A percentile compares a stretch with the other conserved stretches of the same genome.
Conservation (phyloP, 2,113 vertebrate genomes). For the Corydoras maculifer region DNA sequence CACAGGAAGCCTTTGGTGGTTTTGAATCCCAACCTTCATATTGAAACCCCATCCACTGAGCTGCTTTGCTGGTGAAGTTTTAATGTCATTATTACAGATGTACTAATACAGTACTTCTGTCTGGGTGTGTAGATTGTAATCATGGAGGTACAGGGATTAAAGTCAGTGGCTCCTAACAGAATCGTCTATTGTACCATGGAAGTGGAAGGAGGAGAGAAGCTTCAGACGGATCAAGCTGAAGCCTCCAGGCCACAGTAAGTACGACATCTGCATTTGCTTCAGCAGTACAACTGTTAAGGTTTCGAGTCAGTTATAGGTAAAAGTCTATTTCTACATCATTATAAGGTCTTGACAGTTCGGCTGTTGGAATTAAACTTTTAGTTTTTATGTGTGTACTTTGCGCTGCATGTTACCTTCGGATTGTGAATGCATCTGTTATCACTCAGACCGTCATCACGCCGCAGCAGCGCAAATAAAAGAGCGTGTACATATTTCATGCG, state of each 20-base stretch:
- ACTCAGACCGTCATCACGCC: no score
- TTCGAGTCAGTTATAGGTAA: no score
- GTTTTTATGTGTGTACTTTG: no score
- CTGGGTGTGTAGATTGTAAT: constrained; percentile 79
- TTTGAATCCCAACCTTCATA: no score
- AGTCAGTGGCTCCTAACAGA: constrained; percentile 86
- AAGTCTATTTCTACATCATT: no score
- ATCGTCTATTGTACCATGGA: constrained; percentile 99
- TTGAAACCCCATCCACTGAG: no score
- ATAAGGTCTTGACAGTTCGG: no score
- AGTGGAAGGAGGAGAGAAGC: constrained; percentile 93
- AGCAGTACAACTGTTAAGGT: no score
- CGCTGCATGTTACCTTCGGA: neutral
- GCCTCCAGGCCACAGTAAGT: constrained; percentile 95
- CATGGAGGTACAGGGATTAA: constrained; percentile 90
- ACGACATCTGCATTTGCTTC: neutral
- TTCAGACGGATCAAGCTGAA: constrained; percentile 96
- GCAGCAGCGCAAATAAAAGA: neutral
- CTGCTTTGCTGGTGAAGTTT: no score
- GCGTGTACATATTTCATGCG: neutral
- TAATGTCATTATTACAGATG: no score
- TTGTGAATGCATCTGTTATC: neutral
- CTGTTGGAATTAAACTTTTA: no score
- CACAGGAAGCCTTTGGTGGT: no score
- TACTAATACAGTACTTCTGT: neutral